A percentile compares a stretch with the other conserved stretches of the same genome.
phyloP scores from a whole-genome alignment of 2,113 vertebrate genomes.

The Budorcas taxicolor region DNA sequence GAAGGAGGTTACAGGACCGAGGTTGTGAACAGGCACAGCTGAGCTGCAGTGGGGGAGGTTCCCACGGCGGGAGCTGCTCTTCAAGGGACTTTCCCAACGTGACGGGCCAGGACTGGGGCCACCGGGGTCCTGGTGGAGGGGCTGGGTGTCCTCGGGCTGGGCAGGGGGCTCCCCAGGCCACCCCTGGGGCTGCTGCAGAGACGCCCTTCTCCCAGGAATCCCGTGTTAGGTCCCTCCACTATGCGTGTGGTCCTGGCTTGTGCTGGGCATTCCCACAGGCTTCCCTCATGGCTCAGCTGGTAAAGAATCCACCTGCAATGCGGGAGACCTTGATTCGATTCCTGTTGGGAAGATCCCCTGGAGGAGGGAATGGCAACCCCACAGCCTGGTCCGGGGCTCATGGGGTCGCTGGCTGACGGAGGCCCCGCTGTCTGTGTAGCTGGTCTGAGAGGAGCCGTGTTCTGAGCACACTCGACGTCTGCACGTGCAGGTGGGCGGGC shows the following conservation, averaged over 20 bases:
- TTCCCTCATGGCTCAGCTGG: background rate
- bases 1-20: rapidly evolving
- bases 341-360: background rate
- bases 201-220: background rate
- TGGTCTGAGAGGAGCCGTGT: background rate
- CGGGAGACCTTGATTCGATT: rapidly evolving
- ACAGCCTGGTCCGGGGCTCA: background rate
- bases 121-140: rapidly evolving
- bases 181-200: background rate
- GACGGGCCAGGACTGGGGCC: background rate
- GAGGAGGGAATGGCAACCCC: background rate
- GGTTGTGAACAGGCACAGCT: rapidly evolving
- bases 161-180: background rate
- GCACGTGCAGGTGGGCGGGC: background rate
- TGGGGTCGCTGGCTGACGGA: background rate
- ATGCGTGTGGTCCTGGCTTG: background rate
- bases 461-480: rapidly evolving
- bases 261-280: background rate
- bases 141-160: background rate
- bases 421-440: background rate
- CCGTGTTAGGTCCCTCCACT: background rate
- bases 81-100: rapidly evolving
- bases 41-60: rapidly evolving
- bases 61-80: rapidly evolving
- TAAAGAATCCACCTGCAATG: background rate